Conservation (phyloP, 2,888 invertebrate species). For the Eristalinus aeneus region DNA sequence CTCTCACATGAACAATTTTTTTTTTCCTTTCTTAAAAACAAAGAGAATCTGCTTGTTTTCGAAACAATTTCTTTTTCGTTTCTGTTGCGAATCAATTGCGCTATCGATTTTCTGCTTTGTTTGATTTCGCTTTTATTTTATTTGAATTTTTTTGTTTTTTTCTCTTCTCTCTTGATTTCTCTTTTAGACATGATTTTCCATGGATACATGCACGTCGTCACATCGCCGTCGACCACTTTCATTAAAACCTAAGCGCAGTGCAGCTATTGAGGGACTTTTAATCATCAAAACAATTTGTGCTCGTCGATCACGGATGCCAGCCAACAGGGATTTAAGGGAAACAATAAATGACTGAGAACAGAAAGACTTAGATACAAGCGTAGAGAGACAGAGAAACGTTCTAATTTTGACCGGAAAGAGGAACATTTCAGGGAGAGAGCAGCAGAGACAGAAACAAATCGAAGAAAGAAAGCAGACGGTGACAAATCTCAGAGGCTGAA, state of each 20-base stretch:
- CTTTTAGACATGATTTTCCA: conserved; percentile 72
- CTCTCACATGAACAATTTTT: conserved; percentile 31
- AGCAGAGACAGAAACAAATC: neutral
- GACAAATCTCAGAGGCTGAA: conserved; percentile 31
- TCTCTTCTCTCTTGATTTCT: conserved; percentile 56
- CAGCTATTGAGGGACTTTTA: conserved; percentile 45
- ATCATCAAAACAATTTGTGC: conserved; percentile 56
- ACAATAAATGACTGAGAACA: conserved; percentile 39
- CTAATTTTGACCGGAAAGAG: neutral
- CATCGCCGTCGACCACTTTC: conserved; percentile 58
- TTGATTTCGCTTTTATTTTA: conserved; percentile 71
- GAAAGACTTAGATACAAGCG: neutral
- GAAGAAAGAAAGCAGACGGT: neutral
- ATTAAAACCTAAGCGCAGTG: conserved; percentile 62
- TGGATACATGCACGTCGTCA: conserved; percentile 69
- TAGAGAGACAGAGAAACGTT: conserved; percentile 1
- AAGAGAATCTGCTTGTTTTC: conserved; percentile 30
- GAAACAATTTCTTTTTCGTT: conserved; percentile 37
- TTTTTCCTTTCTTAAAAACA: neutral
- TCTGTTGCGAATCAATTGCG: conserved; percentile 65
- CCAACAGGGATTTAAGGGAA: conserved; percentile 36
- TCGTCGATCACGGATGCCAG: conserved; percentile 42
- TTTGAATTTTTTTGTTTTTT: conserved; percentile 69
- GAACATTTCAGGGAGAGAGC: neutral
- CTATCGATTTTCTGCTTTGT: conserved; percentile 70